Conservation (phyloP, 37 sponge, comb jelly and placozoan genomes). For the Crambe crambe region DNA sequence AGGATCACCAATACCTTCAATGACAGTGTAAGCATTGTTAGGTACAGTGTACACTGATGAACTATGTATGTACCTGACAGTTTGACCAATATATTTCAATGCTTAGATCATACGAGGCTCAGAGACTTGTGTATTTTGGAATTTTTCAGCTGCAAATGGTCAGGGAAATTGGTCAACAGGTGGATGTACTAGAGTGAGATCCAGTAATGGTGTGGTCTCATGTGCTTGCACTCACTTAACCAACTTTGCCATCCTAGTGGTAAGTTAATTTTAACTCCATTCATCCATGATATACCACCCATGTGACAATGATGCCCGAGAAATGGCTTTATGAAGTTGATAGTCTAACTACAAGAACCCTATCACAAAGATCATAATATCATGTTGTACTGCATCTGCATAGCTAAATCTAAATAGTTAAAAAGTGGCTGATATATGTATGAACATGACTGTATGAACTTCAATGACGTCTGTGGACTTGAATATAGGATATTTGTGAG, state of each 20-base stretch:
- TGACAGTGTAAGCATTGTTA: not conserved
- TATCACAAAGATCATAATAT: too few species aligned
- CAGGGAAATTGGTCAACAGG: constrained; percentile 24
- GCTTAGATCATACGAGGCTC: not conserved
- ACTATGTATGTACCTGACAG: too few species aligned
- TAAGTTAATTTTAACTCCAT: not conserved
- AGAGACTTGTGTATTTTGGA: not conserved
- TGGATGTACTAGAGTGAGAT: constrained; percentile 12
- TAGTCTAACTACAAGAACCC: too few species aligned
- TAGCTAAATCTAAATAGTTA: too few species aligned
- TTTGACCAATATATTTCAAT: too few species aligned
- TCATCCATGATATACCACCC: too few species aligned
- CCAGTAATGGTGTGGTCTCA: constrained; percentile 1
- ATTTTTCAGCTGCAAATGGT: not conserved
- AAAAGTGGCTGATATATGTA: not conserved
- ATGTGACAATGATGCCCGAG: too few species aligned
- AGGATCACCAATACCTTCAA: not conserved
- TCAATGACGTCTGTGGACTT: not conserved
- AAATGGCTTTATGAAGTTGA: too few species aligned
- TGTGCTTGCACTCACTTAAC: constrained; percentile 70
- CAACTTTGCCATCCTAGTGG: constrained; percentile 65
- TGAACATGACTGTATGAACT: not conserved
- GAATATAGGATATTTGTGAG: not conserved
- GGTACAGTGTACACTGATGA: too few species aligned
- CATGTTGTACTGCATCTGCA: too few species aligned